Percentiles rank a stretch among this genome's conserved stretches.
Evolutionary conservation across 2,888 invertebrate species (phyloP).

Genomic region (Cryptocephalus primarius): DNA sequence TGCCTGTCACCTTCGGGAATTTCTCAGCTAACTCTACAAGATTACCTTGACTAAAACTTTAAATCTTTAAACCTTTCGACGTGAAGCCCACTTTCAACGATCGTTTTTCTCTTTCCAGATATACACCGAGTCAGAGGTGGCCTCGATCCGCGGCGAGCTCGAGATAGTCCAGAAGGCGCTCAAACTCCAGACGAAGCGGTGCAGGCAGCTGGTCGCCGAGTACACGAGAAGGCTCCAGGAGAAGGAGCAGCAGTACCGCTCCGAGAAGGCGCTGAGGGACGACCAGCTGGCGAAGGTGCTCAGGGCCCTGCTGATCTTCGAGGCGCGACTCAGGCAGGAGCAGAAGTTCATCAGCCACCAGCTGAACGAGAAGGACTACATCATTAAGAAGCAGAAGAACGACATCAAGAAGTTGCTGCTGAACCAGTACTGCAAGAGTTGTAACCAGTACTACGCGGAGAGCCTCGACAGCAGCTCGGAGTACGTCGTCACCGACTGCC

Average conservation of each 20-base stretch:
- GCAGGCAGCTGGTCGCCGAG: conserved; percentile 56
- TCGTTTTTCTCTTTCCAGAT: conserved; percentile 44
- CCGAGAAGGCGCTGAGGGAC: conserved; percentile 53
- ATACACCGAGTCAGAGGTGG: conserved; percentile 47
- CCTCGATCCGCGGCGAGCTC: conserved; percentile 50
- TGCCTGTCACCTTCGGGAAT: too few species aligned
- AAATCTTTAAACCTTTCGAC: too few species aligned
- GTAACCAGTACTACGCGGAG: conserved; percentile 33
- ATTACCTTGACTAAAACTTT: too few species aligned
- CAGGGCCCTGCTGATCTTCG: conserved; percentile 57
- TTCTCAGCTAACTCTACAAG: too few species aligned
- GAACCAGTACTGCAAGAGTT: conserved; percentile 37
- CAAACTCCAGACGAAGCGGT: conserved; percentile 53
- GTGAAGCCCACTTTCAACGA: too few species aligned
- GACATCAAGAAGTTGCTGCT: conserved; percentile 56
- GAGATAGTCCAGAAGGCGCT: conserved; percentile 56
- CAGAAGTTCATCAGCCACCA: conserved; percentile 59
- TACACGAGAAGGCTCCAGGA: conserved; percentile 49
- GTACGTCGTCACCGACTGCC: conserved; percentile 29
- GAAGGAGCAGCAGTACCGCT: conserved; percentile 48
- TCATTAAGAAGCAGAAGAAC: conserved; percentile 57
- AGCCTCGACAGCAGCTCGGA: conserved; percentile 35
- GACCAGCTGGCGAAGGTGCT: conserved; percentile 61
- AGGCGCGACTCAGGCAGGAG: conserved; percentile 60
- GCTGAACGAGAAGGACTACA: conserved; percentile 58